Evolutionary conservation across 2,113 vertebrate species (phyloP), one percentile per base, ranked within the genome.

Genomic region (Hipposideros armiger): DNA sequence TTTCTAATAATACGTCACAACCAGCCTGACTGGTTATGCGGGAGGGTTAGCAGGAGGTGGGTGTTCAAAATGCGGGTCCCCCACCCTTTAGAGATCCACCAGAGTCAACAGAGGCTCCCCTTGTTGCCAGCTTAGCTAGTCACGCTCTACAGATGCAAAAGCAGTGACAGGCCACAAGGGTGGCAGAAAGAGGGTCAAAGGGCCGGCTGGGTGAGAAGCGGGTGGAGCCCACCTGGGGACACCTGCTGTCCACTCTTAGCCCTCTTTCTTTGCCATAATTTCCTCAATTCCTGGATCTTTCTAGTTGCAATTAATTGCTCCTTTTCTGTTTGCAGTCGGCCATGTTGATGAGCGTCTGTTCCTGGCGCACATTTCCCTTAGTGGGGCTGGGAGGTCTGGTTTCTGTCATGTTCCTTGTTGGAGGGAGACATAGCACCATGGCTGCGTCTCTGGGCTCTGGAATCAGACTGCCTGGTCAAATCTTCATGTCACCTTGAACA

Each of bases 11-110:
- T 24, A 82, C 92, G 45, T 7, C 24, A 47, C 90, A 89, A 91
- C 97, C 84, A 76, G 96, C 45, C 77, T 2, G 85, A 92, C 97
- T 89, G 97, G 97, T 97, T 98, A 78, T 52, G 77, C 81, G 13
- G 87, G 96, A 91, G 90, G 94, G 78, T 88, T 92, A 94, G 85
- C 89, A 94, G 91, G 76, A 96, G 95, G 95, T 97, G 86, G 95
- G 95, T 89, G 95, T 96, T 96, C 50, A 58, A 73, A 97, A 74
- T 60, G 83, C 20, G 1, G 26, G 60, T 74, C 86, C 67, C 90
- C 93, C 88, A 89, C 78, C 86, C 89, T 94, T 36, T 1, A 66
- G 81, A 94, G 77, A 86, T 74, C 94, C 94, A 77, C 2, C 64
- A 67, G 80, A 30, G 56, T 90, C 42, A 47, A 96, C 94, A 96